phyloP scores from a whole-genome alignment of 23 tunicate genomes.

The Styela plicata region DNA sequence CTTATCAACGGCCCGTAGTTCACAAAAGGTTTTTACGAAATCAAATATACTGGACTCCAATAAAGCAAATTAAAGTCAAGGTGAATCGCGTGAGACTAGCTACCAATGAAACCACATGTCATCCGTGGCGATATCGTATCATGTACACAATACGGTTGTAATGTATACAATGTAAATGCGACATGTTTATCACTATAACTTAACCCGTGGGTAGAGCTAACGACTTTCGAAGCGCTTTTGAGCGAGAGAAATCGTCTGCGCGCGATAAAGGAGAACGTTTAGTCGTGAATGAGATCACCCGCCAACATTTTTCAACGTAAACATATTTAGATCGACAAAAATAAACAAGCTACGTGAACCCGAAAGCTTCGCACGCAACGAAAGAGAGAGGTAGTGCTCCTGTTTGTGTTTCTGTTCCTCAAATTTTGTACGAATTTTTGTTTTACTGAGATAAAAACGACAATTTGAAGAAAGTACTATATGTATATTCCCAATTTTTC shows the following conservation, averaged over 20 bases:
- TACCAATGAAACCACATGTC: background rate
- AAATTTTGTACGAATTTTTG: too few relatives aligned
- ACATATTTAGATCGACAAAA: slow-evolving; percentile 9
- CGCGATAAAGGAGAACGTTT: background rate
- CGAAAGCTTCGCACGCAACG: slow-evolving; percentile 15
- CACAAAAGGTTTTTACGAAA: too few relatives aligned
- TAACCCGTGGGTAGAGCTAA: background rate
- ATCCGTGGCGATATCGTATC: background rate
- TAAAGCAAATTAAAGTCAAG: too few relatives aligned
- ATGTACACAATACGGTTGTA: background rate
- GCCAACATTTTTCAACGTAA: slow-evolving; percentile 2
- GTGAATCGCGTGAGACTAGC: background rate
- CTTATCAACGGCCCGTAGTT: too few relatives aligned
- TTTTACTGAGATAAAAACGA: too few relatives aligned
- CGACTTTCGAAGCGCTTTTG: background rate
- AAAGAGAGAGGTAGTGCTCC: too few relatives aligned
- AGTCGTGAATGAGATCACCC: slow-evolving; percentile 1
- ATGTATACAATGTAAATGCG: background rate
- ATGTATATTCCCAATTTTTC: too few relatives aligned
- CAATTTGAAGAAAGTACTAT: too few relatives aligned
- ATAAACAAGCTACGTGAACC: slow-evolving; percentile 9
- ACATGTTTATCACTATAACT: background rate
- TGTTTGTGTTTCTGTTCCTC: too few relatives aligned
- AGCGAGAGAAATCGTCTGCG: background rate
- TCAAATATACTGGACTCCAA: too few relatives aligned